These are phyloP conservation scores for Halcyon smyrnensis DNA, from an alignment of 2,797 vertebrate genomes.

Conservation along the genomic window DNA sequence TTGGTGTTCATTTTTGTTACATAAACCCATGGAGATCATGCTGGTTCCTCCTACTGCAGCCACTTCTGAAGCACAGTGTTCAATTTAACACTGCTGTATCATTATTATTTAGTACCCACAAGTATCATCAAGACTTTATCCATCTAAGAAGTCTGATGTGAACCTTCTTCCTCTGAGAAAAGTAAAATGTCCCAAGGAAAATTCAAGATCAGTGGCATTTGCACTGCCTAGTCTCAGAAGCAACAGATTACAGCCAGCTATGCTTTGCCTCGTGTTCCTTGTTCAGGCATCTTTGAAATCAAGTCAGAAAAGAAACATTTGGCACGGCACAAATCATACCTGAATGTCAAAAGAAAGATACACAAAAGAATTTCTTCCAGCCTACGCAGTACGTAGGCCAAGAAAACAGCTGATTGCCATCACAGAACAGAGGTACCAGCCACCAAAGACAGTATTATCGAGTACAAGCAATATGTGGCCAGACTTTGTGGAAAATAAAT, in stretches of 20 bases:
- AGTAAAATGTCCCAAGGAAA: neutral
- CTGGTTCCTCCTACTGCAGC: conserved; percentile 8
- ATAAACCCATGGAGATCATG: conserved; percentile 49
- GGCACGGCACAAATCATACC: neutral
- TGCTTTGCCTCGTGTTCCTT: neutral
- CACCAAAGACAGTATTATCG: neutral
- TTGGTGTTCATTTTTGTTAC: conserved; percentile 69
- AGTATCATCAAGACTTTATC: neutral
- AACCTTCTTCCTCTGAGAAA: neutral
- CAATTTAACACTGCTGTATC: conserved; percentile 17
- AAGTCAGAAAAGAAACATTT: neutral
- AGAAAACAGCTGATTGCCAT: neutral
- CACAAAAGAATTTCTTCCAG: neutral
- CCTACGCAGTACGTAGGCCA: neutral
- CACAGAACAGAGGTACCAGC: neutral
- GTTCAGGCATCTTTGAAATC: neutral
- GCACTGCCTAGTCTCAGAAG: neutral
- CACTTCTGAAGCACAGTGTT: conserved; percentile 25
- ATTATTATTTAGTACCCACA: conserved; percentile 25
- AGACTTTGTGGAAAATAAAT: neutral
- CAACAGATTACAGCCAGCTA: neutral
- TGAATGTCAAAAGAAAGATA: neutral
- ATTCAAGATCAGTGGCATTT: neutral
- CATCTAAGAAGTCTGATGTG: neutral
- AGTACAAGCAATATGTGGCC: neutral